phyloP scores from a whole-genome alignment of 2,888 invertebrate species.

The Neuroscelio doddi region DNA sequence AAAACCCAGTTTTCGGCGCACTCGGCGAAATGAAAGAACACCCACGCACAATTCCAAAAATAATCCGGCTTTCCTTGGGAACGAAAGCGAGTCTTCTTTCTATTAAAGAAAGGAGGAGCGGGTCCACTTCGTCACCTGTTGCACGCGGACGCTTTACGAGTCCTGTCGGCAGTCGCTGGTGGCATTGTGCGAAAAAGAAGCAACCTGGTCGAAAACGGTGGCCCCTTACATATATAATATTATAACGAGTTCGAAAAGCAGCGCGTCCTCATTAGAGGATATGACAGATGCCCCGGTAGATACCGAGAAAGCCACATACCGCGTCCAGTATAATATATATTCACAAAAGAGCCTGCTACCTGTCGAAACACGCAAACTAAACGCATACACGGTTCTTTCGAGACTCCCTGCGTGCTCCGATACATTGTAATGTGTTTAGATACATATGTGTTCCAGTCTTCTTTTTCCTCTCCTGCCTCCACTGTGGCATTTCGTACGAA shows the following conservation, averaged over 20 bases:
- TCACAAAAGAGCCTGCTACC: slow-evolving; percentile 43
- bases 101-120: slow-evolving; percentile 37
- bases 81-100: slow-evolving; percentile 10
- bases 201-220: slow-evolving; percentile 36
- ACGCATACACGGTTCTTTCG: slow-evolving; percentile 10
- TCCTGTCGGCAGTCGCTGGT: not conserved
- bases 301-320: slow-evolving; percentile 49
- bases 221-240: slow-evolving; percentile 43
- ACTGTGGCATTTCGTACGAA: slow-evolving; percentile 7
- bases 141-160: slow-evolving; percentile 18
- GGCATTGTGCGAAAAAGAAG: slow-evolving; percentile 8
- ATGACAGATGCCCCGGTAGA: slow-evolving; percentile 64
- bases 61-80: slow-evolving; percentile 24
- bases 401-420: not conserved
- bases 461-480: too few relatives aligned
- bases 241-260: slow-evolving; percentile 42
- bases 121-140: slow-evolving; percentile 43
- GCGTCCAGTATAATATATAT: slow-evolving; percentile 49
- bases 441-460: slow-evolving; percentile 6
- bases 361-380: slow-evolving; percentile 38
- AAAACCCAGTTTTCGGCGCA: too few relatives aligned
- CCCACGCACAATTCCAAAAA: slow-evolving; percentile 22
- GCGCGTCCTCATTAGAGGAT: slow-evolving; percentile 65
- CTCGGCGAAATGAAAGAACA: slow-evolving; percentile 17
- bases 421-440: not conserved